These are phyloP conservation scores for Malthinus flaveolus DNA, from an alignment of 2,888 invertebrate species.

Conservation along the genomic window DNA sequence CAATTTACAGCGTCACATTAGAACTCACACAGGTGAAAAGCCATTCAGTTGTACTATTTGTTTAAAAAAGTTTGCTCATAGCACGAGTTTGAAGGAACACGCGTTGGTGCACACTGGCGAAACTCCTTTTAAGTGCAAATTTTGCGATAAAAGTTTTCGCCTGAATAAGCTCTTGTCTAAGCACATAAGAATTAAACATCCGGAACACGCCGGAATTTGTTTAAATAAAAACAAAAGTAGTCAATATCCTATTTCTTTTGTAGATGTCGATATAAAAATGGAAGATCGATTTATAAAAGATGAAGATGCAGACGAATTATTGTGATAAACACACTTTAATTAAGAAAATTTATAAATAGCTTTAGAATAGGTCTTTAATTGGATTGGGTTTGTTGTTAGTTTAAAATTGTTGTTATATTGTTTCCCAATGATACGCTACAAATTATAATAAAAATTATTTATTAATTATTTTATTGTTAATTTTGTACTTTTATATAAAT, in stretches of 20 bases:
- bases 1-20: constrained; percentile 46
- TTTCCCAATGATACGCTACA: background rate
- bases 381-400: background rate
- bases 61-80: constrained; percentile 46
- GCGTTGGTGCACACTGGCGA: constrained; percentile 46
- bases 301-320: background rate
- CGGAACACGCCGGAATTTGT: constrained; percentile 32
- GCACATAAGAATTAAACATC: constrained; percentile 46
- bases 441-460: background rate
- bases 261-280: constrained; percentile 10
- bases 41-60: constrained; percentile 45
- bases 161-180: constrained; percentile 46
- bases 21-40: constrained; percentile 50
- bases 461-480: background rate
- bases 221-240: constrained; percentile 15
- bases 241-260: constrained; percentile 17
- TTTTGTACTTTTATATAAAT: background rate
- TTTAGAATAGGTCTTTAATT: background rate
- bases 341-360: background rate
- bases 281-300: constrained; percentile 13
- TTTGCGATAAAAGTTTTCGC: constrained; percentile 43
- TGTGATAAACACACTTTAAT: background rate
- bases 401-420: background rate
- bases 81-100: constrained; percentile 50
- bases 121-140: constrained; percentile 44